Conservation (phyloP, 2,797 vertebrate species). For the Darevskia mixta region DNA sequence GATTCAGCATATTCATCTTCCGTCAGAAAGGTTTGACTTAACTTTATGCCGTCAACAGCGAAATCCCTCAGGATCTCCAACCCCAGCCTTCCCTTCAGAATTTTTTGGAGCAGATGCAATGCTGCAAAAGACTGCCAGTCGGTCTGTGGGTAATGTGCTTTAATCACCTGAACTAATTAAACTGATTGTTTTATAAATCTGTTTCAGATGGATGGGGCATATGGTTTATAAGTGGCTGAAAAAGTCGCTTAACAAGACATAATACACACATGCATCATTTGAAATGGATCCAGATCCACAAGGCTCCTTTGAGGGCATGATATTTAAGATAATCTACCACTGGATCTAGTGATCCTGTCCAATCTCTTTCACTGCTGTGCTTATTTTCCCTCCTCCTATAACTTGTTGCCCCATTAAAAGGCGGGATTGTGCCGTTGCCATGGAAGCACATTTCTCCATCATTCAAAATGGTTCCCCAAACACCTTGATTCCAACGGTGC, state of each 20-base stretch:
- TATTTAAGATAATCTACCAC: not conserved
- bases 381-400: not conserved
- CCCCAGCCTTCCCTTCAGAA: not conserved
- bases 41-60: constrained; percentile 7
- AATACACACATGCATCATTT: not conserved
- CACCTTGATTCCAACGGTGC: not conserved
- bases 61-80: not conserved
- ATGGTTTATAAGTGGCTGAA: not conserved
- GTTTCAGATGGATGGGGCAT: not conserved
- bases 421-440: not conserved
- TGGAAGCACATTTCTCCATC: not conserved
- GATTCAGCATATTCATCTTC: constrained; percentile 10
- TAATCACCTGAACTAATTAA: constrained; percentile 16
- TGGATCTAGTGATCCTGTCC: not conserved
- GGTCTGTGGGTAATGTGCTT: not conserved
- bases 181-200: constrained; percentile 11
- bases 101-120: constrained; percentile 24
- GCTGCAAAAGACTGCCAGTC: not conserved
- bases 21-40: not conserved
- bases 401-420: not conserved
- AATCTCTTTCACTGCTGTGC: not conserved
- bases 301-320: not conserved
- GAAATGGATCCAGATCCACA: not conserved
- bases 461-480: not conserved
- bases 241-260: not conserved